A percentile compares a stretch with the other conserved stretches of the same genome.
These are phyloP conservation scores for Lithophane socia DNA, from an alignment of 2,888 invertebrate genomes.

Conservation along the genomic window DNA sequence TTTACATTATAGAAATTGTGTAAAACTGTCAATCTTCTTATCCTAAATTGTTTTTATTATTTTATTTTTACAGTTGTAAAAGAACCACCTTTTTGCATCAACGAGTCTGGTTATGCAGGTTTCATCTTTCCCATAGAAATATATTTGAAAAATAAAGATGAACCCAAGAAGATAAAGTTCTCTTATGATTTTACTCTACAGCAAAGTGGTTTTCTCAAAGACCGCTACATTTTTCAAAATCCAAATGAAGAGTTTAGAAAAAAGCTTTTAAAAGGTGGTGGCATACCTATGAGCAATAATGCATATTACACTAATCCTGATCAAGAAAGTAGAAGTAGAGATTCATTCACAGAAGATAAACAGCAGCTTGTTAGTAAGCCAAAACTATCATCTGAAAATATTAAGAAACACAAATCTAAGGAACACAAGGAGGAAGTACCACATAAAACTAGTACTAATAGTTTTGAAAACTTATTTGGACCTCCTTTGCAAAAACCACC, in stretches of 20 bases:
- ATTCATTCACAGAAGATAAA: slow-evolving; percentile 90
- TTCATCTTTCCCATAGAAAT: slow-evolving; percentile 97
- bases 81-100: slow-evolving; percentile 97
- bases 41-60: neutral
- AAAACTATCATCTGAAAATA: slow-evolving; percentile 91
- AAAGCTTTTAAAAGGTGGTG: slow-evolving; percentile 97
- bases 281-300: slow-evolving; percentile 88
- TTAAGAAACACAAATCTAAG: slow-evolving; percentile 91
- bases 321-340: slow-evolving; percentile 90
- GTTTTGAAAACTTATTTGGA: slow-evolving; percentile 96
- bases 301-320: slow-evolving; percentile 87
- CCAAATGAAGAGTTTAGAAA: slow-evolving; percentile 97
- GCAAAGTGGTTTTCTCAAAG: slow-evolving; percentile 93
- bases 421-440: slow-evolving; percentile 90
- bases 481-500: slow-evolving; percentile 94
- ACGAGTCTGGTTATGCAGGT: slow-evolving; percentile 99
- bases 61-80: slow-evolving; percentile 93
- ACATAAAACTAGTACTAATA: slow-evolving; percentile 90
- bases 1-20: neutral
- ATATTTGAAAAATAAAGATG: slow-evolving; percentile 96
- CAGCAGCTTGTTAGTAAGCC: slow-evolving; percentile 93
- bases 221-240: slow-evolving; percentile 95
- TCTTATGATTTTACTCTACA: slow-evolving; percentile 96
- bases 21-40: neutral
- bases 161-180: slow-evolving; percentile 96